Percentiles rank a stretch among this genome's conserved stretches.
Evolutionary conservation across 2,888 invertebrate species (phyloP).

Genomic region (Barypeithes pellucidus): DNA sequence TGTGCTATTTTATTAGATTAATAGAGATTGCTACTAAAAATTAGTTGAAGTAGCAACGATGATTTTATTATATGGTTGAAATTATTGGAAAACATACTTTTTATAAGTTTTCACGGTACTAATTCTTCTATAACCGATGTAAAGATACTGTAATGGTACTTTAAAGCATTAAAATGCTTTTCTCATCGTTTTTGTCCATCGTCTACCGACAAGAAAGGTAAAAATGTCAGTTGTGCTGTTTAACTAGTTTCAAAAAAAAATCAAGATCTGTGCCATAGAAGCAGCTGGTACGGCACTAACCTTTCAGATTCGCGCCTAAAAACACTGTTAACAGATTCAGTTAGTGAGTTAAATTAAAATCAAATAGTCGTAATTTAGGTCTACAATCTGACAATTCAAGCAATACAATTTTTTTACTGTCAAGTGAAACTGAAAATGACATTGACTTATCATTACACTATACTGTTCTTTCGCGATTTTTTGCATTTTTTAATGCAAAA

Average conservation of each 20-base stretch:
- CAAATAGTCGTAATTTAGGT: too few relatives aligned
- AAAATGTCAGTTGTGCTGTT: constrained; percentile 41
- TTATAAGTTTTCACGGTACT: too few relatives aligned
- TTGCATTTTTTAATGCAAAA: too few relatives aligned
- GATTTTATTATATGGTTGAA: not conserved
- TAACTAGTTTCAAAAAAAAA: constrained; percentile 26
- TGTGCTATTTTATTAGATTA: not conserved
- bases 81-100: not conserved
- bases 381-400: too few relatives aligned
- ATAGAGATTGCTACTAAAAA: not conserved
- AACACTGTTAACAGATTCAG: constrained; percentile 59
- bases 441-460: too few relatives aligned
- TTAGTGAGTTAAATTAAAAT: not conserved
- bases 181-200: constrained; percentile 17
- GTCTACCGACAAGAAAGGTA: constrained; percentile 13
- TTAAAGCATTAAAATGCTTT: not conserved
- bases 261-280: constrained; percentile 48
- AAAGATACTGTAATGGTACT: too few relatives aligned
- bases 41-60: not conserved
- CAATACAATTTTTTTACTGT: too few relatives aligned
- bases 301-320: constrained; percentile 70
- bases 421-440: too few relatives aligned
- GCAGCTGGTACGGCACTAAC: constrained; percentile 51
- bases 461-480: too few relatives aligned
- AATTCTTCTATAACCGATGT: too few relatives aligned